A percentile compares a stretch with the other conserved stretches of the same genome.
Conservation (phyloP, 1,140 invertebrate species). For the Pseudomyrmex pallidus region DNA sequence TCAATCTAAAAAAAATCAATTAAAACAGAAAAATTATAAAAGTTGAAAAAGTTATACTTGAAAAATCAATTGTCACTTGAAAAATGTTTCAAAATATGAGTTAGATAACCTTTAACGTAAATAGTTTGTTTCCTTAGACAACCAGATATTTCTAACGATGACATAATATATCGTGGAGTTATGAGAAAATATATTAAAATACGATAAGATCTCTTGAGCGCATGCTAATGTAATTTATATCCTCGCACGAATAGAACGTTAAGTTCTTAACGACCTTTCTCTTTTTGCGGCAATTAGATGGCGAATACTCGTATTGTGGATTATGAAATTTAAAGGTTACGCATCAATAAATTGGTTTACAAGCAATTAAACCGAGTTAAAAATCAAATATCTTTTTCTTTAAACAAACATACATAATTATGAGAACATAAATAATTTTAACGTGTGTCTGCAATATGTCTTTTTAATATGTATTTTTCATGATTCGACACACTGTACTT, state of each 20-base stretch:
- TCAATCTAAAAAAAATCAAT: too few species aligned
- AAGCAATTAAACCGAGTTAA: conserved; percentile 23
- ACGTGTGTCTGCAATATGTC: too few species aligned
- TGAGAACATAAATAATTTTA: neutral
- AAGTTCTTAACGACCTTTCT: neutral
- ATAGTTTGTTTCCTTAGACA: neutral
- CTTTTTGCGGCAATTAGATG: neutral
- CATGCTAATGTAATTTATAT: neutral
- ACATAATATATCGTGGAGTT: neutral
- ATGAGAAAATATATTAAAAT: conserved; percentile 20
- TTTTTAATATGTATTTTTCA: too few species aligned
- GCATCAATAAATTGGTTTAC: neutral
- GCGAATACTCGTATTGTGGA: neutral
- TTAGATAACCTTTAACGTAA: neutral
- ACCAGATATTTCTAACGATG: neutral
- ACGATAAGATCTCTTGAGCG: neutral
- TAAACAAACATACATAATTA: neutral
- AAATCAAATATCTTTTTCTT: neutral
- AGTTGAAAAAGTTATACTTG: neutral
- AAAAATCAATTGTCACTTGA: neutral
- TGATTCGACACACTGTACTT: too few species aligned
- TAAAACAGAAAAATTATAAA: too few species aligned
- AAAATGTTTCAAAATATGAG: neutral
- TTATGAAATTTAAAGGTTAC: conserved; percentile 9
- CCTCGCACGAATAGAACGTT: neutral